Evolutionary conservation across 2,113 vertebrate genomes (phyloP), one percentile per base, ranked within the genome.

Genomic region (Phylloscopus trochiloides): DNA sequence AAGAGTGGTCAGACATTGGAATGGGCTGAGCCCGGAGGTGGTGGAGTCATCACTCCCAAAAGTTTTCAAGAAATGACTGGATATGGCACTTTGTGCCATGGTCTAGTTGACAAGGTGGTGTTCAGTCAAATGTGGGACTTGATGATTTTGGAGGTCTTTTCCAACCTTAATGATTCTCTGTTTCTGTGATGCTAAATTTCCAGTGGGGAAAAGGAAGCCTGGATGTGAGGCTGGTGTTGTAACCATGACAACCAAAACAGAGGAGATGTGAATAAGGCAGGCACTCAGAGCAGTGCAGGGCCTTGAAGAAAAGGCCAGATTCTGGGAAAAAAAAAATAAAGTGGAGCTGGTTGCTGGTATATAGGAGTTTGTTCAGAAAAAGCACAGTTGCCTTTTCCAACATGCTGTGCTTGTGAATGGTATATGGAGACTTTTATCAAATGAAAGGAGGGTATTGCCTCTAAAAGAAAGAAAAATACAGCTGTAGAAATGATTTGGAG

Each of bases 171-270:
- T 48, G 12, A 55, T 62, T 68, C 20, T 32, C 2, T 55, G 21
- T 75, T 75, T 68, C 61, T 62, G 12, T 67, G 40, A 82, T 48
- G 36, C 31, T 54, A 68, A 68, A 91, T 65, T 85, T 70, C 70
- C 74, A 76, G 4, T 58, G 77, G 74, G 79, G 87, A 91, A 73
- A 96, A 85, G 14, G 45, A 72, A 96, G 32, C 25, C 73, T 92
- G 89, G 40, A 96, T 91, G 32, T 75, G 74, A 96, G 58, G 14
- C 57, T 87, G 93, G 36, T 75, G 42, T 14, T 96, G 91, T 97
- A 97, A 85, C 71, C 90, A 94, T 96, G 94, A 92, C 94, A 97
- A 96, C 89, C 25, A 71, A 75, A 61, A 73, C 48, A 89, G 77
- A 84, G 57, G 34, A 32, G 67, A 82, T 54, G 45, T 62, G 94